Evolutionary conservation across 2,888 invertebrate genomes (phyloP).

Genomic region (Timandra comae): DNA sequence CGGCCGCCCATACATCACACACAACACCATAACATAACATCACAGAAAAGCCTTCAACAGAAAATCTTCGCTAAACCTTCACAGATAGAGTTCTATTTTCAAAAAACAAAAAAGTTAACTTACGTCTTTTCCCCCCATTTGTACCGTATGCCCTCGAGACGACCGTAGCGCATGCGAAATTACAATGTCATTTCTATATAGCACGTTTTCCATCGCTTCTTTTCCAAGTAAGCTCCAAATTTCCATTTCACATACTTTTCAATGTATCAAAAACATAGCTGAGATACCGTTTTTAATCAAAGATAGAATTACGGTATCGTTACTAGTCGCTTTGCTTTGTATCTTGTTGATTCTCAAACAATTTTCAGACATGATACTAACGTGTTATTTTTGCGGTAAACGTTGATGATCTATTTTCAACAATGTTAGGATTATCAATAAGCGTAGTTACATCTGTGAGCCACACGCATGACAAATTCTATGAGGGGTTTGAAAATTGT

Average conservation of each 20-base stretch:
- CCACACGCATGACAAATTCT: conserved; percentile 16
- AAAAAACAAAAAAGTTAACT: neutral
- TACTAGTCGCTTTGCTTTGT: conserved; percentile 55
- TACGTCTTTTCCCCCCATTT: conserved; percentile 21
- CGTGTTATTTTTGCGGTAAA: conserved; percentile 39
- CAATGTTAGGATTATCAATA: conserved; percentile 30
- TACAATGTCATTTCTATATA: conserved; percentile 26
- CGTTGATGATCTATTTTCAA: conserved; percentile 23
- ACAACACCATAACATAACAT: conserved; percentile 23
- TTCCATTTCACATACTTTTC: conserved; percentile 12
- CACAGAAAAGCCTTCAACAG: neutral
- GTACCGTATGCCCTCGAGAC: conserved; percentile 56
- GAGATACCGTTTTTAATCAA: conserved; percentile 22
- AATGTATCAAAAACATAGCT: conserved; percentile 30
- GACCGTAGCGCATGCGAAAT: conserved; percentile 65
- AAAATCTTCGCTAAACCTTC: neutral
- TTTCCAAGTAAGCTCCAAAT: conserved; percentile 10
- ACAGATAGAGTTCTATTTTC: conserved; percentile 2
- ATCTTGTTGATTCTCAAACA: conserved; percentile 65
- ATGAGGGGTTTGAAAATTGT: conserved; percentile 10
- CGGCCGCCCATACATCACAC: conserved; percentile 29
- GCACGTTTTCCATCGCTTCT: conserved; percentile 34
- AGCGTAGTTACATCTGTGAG: conserved; percentile 26
- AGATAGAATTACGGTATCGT: conserved; percentile 45
- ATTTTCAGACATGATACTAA: conserved; percentile 54